Evolutionary conservation across 2,888 invertebrate species (phyloP), one percentile per base, ranked within the genome.

Genomic region (Philonicus albiceps): DNA sequence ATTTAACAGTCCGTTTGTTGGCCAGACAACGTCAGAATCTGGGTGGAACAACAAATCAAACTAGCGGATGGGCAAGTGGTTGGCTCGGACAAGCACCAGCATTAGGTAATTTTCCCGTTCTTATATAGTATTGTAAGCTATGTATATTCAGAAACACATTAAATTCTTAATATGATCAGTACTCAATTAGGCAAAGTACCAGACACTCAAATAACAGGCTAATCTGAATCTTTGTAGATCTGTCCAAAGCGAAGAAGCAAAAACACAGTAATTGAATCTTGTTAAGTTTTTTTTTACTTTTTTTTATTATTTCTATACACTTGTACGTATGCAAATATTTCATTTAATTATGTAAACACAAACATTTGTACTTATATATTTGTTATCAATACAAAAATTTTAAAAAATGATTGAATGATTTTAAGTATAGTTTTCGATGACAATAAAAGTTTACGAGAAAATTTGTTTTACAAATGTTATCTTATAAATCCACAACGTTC

Each of bases 1-100:
- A 97, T 5, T 93, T 98, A 89, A 99, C 99, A 0, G 97, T 98
- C 22, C 94, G 96, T 87, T 93, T 98, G 37, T 93, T 99, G 90
- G 97, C 97, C 55, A 93, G 96, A 87, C 97, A 98, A 92, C 94
- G 95, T 89, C 96, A 96, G 91, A 96, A 96, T 88, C 91, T 95
- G 87, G 94, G 95, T 30, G 91, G 92, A 34, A 90, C 90, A 34
- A 89, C 90, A 86, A 89, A 89, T 27, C 73, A 85, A 84, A 89
- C 91, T 0, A 93, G 94, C 86, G 96, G 96, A 86, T 95, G 96
- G 96, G 95, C 96, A 11, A 95, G 96, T 75, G 95, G 95, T 88
- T 96, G 96, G 96, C 93, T 96, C 88, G 95, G 95, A 88, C 93
- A 94, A 89, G 92, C 93, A 43, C 91, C 92, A 6, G 91, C 91